Evolutionary conservation across 2,113 vertebrate species (phyloP), one percentile per base, ranked within the genome.

Genomic region (Pygoscelis adeliae): DNA sequence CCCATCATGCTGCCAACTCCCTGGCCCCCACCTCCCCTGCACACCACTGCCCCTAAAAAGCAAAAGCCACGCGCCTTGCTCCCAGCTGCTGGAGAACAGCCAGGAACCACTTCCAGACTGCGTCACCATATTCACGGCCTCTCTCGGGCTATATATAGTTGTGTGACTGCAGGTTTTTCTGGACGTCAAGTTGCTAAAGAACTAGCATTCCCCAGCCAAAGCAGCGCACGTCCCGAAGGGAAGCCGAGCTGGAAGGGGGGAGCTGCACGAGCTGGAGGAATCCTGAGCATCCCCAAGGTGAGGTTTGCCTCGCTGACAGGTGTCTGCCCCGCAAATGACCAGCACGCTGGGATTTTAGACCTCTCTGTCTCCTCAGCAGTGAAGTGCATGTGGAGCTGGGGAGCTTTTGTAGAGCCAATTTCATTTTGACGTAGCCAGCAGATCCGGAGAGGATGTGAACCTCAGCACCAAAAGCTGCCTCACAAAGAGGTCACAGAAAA

Each of bases 121-220:
- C 78, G 66, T 94, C 93, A 95, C 87, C 50, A 13, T 61, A 55
- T 52, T 87, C 89, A 82, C 17, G 47, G 94, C 93, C 84, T 94
- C 94, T 96, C 89, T 7, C 6, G 1, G 79, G 84, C 96, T 96
- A 95, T 95, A 97, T 93, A 95, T 96, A 97, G 97, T 61, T 87
- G 83, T 5, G 27, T 83, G 96, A 91, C 91, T 97, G 96, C 97
- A 96, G 93, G 89, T 96, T 95, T 95, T 85, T 89, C 93, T 93
- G 95, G 87, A 89, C 84, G 10, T 87, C 0, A 9, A 96, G 89
- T 25, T 79, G 90, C 88, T 96, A 55, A 90, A 94, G 83, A 83
- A 6, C 83, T 8, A 63, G 55, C 47, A 13, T 71, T 90, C 87
- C 66, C 88, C 78, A 83, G 83, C 34, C 69, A 66, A 42, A 87